Evolutionary conservation across 2,888 invertebrate species (phyloP).

Genomic region (Nesidiocoris tenuis): DNA sequence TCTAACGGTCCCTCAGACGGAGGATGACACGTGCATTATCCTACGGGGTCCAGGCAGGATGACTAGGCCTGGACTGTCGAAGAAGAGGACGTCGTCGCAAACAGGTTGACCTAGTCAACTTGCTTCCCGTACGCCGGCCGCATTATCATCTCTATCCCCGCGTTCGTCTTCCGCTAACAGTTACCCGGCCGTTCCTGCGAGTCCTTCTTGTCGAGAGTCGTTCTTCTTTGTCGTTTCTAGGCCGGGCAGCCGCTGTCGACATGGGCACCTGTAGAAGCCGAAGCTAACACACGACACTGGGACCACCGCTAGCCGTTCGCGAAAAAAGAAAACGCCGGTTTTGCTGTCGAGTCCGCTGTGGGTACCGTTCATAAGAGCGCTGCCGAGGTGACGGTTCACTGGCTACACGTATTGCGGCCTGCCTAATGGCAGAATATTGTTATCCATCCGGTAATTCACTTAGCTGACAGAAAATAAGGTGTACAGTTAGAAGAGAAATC

Average conservation of each 20-base stretch:
- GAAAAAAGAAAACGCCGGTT: not conserved
- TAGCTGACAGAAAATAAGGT: not conserved
- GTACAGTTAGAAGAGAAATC: not conserved
- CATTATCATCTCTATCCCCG: conserved; percentile 13
- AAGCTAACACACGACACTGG: not conserved
- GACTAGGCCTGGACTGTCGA: not conserved
- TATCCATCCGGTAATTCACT: not conserved
- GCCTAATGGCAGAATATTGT: not conserved
- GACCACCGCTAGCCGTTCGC: not conserved
- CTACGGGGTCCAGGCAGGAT: too few species aligned
- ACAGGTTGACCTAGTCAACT: conserved; percentile 27
- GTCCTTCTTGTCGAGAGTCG: not conserved
- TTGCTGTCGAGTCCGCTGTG: not conserved
- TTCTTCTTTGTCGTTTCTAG: conserved; percentile 12
- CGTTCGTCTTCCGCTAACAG: conserved; percentile 27
- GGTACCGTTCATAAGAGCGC: not conserved
- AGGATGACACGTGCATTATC: too few species aligned
- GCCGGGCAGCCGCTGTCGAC: conserved; percentile 25
- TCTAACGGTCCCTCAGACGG: too few species aligned
- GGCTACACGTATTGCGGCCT: not conserved
- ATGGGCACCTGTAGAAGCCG: conserved; percentile 20
- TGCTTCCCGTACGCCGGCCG: conserved; percentile 35
- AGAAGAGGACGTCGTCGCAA: conserved; percentile 29
- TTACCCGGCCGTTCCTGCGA: too few species aligned
- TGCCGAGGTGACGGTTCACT: not conserved